A percentile compares a stretch with the other conserved stretches of the same genome.
Conservation (phyloP, 2,113 vertebrate genomes). For the Dasyornis broadbenti region DNA sequence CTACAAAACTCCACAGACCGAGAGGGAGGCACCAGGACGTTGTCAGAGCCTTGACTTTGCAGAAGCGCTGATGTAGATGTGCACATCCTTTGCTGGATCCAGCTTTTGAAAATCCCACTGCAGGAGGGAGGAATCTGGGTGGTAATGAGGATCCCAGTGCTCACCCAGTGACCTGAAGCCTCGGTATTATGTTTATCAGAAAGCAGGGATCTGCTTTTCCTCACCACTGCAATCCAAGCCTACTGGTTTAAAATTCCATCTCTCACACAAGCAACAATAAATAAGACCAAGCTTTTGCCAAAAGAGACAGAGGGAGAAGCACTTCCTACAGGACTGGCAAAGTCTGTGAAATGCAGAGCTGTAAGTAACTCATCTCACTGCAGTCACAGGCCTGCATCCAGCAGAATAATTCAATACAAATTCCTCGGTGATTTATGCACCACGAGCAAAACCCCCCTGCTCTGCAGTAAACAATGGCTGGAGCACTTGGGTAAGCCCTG, state of each 20-base stretch:
- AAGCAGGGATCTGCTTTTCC: conserved; percentile 14
- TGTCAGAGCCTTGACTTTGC: background rate
- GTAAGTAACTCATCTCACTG: conserved; percentile 4
- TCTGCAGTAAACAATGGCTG: background rate
- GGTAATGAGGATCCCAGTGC: background rate
- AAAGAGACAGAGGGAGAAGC: background rate
- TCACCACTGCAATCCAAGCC: background rate
- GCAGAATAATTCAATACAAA: background rate
- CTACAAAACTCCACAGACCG: background rate
- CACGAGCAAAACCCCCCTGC: background rate
- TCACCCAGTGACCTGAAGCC: background rate
- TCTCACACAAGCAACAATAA: conserved; percentile 11
- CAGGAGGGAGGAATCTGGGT: background rate
- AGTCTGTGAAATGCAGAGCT: background rate
- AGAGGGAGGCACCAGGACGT: background rate
- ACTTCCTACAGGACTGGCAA: conserved; percentile 18
- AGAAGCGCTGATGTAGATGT: background rate
- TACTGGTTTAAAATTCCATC: conserved; percentile 23
- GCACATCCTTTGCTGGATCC: background rate
- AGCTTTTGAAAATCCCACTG: background rate
- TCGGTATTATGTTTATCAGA: conserved; percentile 17
- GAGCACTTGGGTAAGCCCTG: background rate
- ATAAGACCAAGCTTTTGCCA: conserved; percentile 12
- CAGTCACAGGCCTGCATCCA: background rate
- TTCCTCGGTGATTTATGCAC: background rate